Percentiles rank a stretch among this genome's conserved stretches.
These are phyloP conservation scores for Tetramorium alpestre DNA, from an alignment of 1,140 invertebrate species.

Conservation along the genomic window DNA sequence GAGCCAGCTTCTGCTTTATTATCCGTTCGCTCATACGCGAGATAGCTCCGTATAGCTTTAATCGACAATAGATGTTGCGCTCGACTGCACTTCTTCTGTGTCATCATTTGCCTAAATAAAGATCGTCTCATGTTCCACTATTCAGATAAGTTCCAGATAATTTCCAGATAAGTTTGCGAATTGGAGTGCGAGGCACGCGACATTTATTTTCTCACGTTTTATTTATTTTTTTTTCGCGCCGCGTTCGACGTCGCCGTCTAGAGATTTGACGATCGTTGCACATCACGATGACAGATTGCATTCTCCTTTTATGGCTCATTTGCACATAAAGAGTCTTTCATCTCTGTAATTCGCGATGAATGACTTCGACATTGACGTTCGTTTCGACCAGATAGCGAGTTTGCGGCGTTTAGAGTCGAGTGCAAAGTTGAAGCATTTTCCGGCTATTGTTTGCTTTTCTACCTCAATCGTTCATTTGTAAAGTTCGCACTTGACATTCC, in stretches of 20 bases:
- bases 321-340: constrained; percentile 49
- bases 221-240: background rate
- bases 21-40: constrained; percentile 27
- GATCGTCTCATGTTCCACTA: constrained; percentile 3
- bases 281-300: constrained; percentile 53
- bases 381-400: constrained; percentile 48
- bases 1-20: constrained; percentile 56
- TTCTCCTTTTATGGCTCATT: constrained; percentile 54
- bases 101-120: constrained; percentile 30
- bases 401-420: constrained; percentile 2
- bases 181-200: background rate
- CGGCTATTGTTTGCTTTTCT: constrained; percentile 54
- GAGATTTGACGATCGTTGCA: constrained; percentile 42
- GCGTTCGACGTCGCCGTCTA: background rate
- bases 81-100: background rate
- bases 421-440: constrained; percentile 50
- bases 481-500: constrained; percentile 56
- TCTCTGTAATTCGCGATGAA: constrained; percentile 49
- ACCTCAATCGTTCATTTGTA: constrained; percentile 40
- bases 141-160: too few relatives aligned
- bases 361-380: constrained; percentile 48
- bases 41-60: constrained; percentile 28
- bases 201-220: constrained; percentile 5
- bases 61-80: constrained; percentile 40
- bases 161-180: background rate